Base-by-base conservation (phyloP, 2,888 invertebrate species). In the Priocnemis perturbator region DNA sequence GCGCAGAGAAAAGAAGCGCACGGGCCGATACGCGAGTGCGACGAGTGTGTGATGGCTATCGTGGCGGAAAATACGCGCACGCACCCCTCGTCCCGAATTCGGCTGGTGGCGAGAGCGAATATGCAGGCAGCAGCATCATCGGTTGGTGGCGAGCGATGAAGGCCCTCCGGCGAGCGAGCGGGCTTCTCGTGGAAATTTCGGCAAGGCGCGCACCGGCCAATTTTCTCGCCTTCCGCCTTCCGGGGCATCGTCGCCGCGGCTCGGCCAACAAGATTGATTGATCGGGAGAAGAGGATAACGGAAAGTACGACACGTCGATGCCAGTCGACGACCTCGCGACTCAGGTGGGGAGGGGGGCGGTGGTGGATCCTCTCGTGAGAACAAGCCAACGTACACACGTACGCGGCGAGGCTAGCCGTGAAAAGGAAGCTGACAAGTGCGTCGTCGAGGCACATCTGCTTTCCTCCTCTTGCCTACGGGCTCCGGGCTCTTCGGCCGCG, bases 281-380 rank as follows among this genome's bases (percentile, higher is more conserved):
- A 79, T 79, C 75, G 77, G 57, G 26, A 37, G 67, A 57, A 64
- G 68, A 78, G 58, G 68, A 77, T 67, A 73, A 64, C 66, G 67
- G 64, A 64, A 74, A 76, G 65, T 37, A 37, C 37, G 37, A 65
- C 63, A 47, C 73, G 74, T 74, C 76, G 75, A 77, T 75, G 78
- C 61, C 68, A 74, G 78, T 78, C 74, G 74, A 71, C 80, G 74
- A 78, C 75, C 74, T 69, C 72, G 60, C 69, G 60, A 62, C 52
- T 17, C 76, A 71, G 71, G 78, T 71, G 74, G 78, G 70, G n/a
- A n/a, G n/a, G n/a, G n/a, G n/a, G n/a, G n/a, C n/a, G 66, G 78
- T 15, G 44, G 72, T 74, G n/a, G n/a, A 67, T 79, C 67, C 77
- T 76, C 71, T 74, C 68, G 69, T 71, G 69, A 72, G 71, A 77